phyloP scores from a whole-genome alignment of 1,140 invertebrate species.

The Drosophila eugracilis region DNA sequence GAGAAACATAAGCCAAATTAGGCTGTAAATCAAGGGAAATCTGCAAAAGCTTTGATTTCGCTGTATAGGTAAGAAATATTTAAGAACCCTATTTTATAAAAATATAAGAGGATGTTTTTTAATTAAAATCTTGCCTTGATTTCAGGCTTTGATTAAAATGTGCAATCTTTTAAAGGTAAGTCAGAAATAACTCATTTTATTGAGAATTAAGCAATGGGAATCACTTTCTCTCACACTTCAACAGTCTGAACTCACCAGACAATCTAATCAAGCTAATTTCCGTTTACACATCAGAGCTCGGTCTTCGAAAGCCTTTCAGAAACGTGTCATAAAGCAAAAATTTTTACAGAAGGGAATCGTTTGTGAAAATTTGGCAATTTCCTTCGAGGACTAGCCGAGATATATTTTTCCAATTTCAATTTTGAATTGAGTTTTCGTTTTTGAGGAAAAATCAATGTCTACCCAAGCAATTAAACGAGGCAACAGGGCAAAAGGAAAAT shows the following conservation, averaged over 20 bases:
- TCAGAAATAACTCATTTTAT: neutral
- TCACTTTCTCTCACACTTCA: neutral
- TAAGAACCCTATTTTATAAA: too few relatives aligned
- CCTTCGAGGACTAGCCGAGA: slow-evolving; percentile 20
- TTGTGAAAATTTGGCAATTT: slow-evolving; percentile 39
- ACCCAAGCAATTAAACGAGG: slow-evolving; percentile 30
- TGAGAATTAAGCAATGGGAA: neutral
- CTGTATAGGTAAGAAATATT: neutral
- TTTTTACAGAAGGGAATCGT: neutral
- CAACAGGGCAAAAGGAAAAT: slow-evolving; percentile 11
- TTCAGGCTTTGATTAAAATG: neutral
- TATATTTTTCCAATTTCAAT: slow-evolving; percentile 26
- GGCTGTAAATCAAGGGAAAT: slow-evolving; percentile 7
- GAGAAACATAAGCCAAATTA: slow-evolving; percentile 18
- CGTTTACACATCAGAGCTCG: slow-evolving; percentile 24
- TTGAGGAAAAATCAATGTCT: slow-evolving; percentile 31
- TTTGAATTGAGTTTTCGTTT: neutral
- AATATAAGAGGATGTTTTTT: too few relatives aligned
- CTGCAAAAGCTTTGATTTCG: slow-evolving; percentile 8
- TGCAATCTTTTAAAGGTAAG: neutral
- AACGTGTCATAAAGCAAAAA: slow-evolving; percentile 8
- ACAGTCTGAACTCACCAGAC: slow-evolving; percentile 36
- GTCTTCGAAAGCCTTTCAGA: slow-evolving; percentile 7
- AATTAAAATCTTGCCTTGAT: too few relatives aligned
- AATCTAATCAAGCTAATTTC: slow-evolving; percentile 54